Evolutionary conservation across 37 sponge, comb jelly and placozoan species (phyloP).

Genomic region (Hexactinellida sp.): DNA sequence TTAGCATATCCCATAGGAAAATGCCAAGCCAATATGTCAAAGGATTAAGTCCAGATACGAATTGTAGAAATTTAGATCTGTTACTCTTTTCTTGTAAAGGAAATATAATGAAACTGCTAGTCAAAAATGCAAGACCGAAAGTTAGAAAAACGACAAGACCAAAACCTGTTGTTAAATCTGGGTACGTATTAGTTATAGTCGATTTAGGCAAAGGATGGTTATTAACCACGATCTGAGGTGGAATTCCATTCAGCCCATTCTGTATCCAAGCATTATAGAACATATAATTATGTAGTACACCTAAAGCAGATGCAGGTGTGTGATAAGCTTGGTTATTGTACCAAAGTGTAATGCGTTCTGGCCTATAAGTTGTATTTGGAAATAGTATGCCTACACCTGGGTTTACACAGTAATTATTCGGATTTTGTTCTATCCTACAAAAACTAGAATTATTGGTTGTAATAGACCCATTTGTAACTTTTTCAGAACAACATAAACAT

Average conservation of each 20-base stretch:
- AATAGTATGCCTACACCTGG: neutral
- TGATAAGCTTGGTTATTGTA: constrained; percentile 63
- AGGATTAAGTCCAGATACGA: constrained; percentile 70
- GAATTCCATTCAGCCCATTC: neutral
- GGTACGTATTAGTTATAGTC: constrained; percentile 11
- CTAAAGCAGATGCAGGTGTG: constrained; percentile 51
- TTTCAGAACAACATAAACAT: constrained; percentile 4
- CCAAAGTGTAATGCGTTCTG: constrained; percentile 43
- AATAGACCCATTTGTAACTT: neutral
- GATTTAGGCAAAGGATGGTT: constrained; percentile 58
- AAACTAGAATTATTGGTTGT: neutral
- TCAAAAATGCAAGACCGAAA: constrained; percentile 74
- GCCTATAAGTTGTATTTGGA: neutral
- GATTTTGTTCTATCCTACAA: neutral
- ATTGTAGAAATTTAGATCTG: constrained; percentile 92
- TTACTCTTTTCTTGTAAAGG: constrained; percentile 63
- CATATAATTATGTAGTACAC: constrained; percentile 39
- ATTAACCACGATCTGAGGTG: constrained; percentile 24
- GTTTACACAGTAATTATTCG: neutral
- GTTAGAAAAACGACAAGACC: constrained; percentile 27
- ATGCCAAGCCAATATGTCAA: constrained; percentile 71
- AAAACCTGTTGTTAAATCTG: constrained; percentile 22
- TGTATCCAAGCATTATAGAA: neutral
- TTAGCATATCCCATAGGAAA: constrained; percentile 74
- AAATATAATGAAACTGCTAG: constrained; percentile 78